Evolutionary conservation across 2,113 vertebrate species (phyloP).

Genomic region (Antigone vipio): DNA sequence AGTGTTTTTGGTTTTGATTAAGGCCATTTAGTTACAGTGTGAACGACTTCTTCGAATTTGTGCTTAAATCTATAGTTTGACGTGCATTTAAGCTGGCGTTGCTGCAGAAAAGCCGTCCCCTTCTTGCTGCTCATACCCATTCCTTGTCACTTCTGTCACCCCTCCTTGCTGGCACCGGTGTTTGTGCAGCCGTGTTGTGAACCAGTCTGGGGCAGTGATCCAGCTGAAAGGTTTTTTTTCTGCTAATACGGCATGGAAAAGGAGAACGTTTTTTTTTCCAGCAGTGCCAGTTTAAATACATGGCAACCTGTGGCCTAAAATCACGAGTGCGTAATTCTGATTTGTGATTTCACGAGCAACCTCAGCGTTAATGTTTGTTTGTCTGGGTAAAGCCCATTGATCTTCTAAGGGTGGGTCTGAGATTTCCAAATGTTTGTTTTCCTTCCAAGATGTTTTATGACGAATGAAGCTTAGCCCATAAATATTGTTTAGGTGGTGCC

Average conservation of each 20-base stretch:
- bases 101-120: background rate
- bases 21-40: background rate
- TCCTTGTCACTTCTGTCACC: background rate
- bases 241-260: background rate
- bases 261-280: background rate
- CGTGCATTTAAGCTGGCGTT: background rate
- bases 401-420: background rate
- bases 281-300: background rate
- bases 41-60: background rate
- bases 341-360: background rate
- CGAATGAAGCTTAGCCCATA: background rate
- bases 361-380: background rate
- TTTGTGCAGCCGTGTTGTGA: background rate
- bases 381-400: background rate
- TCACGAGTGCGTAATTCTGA: fast-evolving
- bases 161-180: background rate
- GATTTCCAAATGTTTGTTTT: background rate
- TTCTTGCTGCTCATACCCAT: background rate
- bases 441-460: background rate
- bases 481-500: background rate
- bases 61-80: fast-evolving
- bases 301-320: fast-evolving
- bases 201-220: background rate
- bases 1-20: background rate
- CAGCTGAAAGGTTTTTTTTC: background rate